Conservation (phyloP, 2,888 invertebrate species). For the Monochamus alternatus region DNA sequence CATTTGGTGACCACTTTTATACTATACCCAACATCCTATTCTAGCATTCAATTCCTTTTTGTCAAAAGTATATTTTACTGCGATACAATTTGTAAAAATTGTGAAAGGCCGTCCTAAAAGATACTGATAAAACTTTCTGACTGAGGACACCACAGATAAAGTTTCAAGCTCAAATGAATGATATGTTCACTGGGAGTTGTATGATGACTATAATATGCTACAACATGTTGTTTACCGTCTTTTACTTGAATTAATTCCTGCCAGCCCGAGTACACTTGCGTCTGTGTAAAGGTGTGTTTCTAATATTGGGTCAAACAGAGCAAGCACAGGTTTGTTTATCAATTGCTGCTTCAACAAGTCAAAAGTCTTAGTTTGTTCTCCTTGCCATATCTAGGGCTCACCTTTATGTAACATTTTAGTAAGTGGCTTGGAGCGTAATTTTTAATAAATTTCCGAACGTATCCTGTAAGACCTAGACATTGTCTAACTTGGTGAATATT, state of each 20-base stretch:
- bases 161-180: conserved; percentile 49
- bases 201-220: conserved; percentile 59
- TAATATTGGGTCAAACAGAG: conserved; percentile 29
- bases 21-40: conserved; percentile 41
- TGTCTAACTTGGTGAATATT: conserved; percentile 38
- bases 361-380: conserved; percentile 32
- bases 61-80: conserved; percentile 36
- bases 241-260: conserved; percentile 36
- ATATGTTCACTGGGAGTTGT: conserved; percentile 52
- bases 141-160: conserved; percentile 39
- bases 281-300: conserved; percentile 39
- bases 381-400: conserved; percentile 35
- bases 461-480: conserved; percentile 31
- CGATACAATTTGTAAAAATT: conserved; percentile 46
- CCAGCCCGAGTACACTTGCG: conserved; percentile 42
- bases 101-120: conserved; percentile 37
- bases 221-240: conserved; percentile 42
- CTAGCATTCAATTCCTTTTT: conserved; percentile 40
- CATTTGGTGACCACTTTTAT: conserved; percentile 29
- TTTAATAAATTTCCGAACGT: conserved; percentile 38
- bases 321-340: conserved; percentile 30
- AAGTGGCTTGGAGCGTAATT: conserved; percentile 44
- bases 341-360: conserved; percentile 24
- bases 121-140: conserved; percentile 39
- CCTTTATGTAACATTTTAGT: conserved; percentile 40